Percentiles rank a stretch among this genome's conserved stretches.
phyloP scores from a whole-genome alignment of 2,113 vertebrate genomes.

The Passer domesticus region DNA sequence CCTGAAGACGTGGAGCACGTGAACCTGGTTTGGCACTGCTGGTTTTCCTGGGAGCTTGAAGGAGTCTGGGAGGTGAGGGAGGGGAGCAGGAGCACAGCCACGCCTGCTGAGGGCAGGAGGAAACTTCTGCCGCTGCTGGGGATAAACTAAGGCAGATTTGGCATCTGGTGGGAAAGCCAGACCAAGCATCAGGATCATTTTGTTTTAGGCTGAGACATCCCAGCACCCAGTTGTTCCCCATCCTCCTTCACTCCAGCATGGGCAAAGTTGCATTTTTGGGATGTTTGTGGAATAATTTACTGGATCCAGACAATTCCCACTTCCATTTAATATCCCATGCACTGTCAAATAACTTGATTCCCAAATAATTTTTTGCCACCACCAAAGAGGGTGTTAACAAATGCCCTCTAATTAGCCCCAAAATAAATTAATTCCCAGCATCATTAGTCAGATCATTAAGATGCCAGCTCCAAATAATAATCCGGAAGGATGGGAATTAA shows the following conservation, averaged over 20 bases:
- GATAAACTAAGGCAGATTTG: background rate
- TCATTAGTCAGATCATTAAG: background rate
- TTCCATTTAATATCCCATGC: background rate
- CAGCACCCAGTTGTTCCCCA: background rate
- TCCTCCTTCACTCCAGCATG: background rate
- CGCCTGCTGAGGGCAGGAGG: fast-evolving
- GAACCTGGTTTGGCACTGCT: fast-evolving
- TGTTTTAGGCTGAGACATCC: fast-evolving
- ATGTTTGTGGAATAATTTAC: background rate
- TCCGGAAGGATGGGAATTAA: background rate
- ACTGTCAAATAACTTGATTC: background rate
- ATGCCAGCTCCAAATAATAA: background rate
- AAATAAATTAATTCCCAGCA: background rate
- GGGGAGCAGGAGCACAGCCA: background rate
- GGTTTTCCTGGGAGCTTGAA: background rate
- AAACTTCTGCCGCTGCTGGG: background rate
- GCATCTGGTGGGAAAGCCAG: background rate
- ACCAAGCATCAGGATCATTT: fast-evolving
- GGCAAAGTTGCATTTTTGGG: background rate
- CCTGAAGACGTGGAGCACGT: background rate
- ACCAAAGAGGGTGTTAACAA: background rate
- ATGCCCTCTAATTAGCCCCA: background rate
- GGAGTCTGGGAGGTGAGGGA: background rate
- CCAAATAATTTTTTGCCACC: background rate
- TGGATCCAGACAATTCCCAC: background rate